Percentiles rank a stretch among this genome's conserved stretches.
Conservation (phyloP, 2,113 vertebrate genomes). For the Sinocyclocheilus anophthalmus region DNA sequence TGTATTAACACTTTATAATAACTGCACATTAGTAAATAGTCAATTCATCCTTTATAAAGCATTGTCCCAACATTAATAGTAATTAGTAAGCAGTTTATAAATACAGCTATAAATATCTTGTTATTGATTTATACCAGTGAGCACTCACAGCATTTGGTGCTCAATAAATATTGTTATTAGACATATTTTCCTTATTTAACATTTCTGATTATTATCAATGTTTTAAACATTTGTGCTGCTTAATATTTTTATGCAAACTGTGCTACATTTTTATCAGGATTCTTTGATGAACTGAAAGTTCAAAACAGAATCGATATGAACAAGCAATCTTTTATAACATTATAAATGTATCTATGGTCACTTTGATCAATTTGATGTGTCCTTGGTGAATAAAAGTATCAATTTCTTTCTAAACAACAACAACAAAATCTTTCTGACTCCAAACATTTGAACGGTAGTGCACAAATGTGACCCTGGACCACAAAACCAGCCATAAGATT, state of each 20-base stretch:
- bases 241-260: neutral
- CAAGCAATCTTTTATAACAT: neutral
- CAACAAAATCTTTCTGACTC: neutral
- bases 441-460: neutral
- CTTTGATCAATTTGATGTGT: neutral
- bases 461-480: no score
- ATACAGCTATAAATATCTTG: no score
- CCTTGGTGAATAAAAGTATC: neutral
- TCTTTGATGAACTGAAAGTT: neutral
- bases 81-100: no score
- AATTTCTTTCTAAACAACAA: neutral
- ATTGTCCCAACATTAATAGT: no score
- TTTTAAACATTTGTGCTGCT: neutral
- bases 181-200: no score
- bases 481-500: no score
- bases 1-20: neutral
- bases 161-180: no score
- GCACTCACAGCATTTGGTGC: no score
- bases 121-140: no score
- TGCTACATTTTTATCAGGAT: neutral
- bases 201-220: no score
- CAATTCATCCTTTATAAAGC: no score
- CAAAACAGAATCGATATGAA: neutral
- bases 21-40: no score
- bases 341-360: neutral